Percentiles rank a stretch among this genome's conserved stretches.
Evolutionary conservation across 2,797 vertebrate genomes (phyloP).

Genomic region (Scolopax bukidnonensis): DNA sequence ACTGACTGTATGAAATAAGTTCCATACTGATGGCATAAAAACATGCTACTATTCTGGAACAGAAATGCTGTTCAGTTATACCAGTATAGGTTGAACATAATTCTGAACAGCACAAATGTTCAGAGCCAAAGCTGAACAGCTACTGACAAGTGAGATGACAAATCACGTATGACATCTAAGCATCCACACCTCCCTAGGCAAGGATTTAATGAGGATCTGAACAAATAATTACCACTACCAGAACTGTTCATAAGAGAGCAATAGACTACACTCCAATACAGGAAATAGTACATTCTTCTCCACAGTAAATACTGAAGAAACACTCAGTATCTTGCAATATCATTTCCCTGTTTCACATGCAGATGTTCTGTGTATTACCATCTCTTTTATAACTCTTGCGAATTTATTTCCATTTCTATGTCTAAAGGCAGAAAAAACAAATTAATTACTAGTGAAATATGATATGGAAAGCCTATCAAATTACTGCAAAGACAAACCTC

Average conservation of each 20-base stretch:
- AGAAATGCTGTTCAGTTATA: not conserved
- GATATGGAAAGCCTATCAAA: not conserved
- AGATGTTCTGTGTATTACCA: not conserved
- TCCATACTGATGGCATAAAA: not conserved
- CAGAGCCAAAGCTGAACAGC: not conserved
- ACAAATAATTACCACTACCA: not conserved
- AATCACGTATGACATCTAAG: not conserved
- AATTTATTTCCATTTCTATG: not conserved
- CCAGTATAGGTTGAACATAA: not conserved
- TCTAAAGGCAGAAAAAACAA: conserved; percentile 2
- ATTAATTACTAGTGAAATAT: not conserved
- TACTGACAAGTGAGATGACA: not conserved
- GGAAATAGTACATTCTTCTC: not conserved
- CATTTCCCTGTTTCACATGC: not conserved
- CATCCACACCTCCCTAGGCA: not conserved
- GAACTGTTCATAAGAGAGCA: not conserved
- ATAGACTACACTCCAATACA: not conserved
- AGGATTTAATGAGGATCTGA: not conserved
- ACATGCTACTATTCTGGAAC: not conserved
- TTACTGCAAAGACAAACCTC: conserved; percentile 82
- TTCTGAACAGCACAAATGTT: not conserved
- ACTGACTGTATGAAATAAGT: not conserved
- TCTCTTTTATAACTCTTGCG: not conserved
- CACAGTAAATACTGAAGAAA: not conserved
- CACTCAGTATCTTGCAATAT: not conserved